Evolutionary conservation across 2,113 vertebrate genomes (phyloP).

Genomic region (Bufo gargarizans): DNA sequence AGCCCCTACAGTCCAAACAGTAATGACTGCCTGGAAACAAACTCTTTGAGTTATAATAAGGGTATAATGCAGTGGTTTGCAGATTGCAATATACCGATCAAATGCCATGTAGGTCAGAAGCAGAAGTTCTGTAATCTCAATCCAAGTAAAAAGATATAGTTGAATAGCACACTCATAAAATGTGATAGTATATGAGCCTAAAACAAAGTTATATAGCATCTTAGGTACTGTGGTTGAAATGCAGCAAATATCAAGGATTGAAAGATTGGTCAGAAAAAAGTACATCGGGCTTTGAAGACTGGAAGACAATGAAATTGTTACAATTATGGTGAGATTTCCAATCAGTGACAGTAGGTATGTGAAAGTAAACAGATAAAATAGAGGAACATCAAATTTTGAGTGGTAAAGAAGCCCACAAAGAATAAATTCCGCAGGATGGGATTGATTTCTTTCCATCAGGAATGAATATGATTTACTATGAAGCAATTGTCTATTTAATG

Average conservation of each 20-base stretch:
- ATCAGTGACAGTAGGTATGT: constrained; percentile 6
- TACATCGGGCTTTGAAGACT: constrained; percentile 64
- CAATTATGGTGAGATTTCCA: constrained; percentile 24
- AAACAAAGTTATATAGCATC: constrained; percentile 57
- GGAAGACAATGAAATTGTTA: not conserved
- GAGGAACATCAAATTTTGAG: not conserved
- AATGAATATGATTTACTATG: not conserved
- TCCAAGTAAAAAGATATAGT: constrained; percentile 21
- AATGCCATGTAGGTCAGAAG: constrained; percentile 39
- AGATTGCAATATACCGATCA: constrained; percentile 39
- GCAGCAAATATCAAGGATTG: constrained; percentile 53
- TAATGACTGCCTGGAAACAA: constrained; percentile 11
- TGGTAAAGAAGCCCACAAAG: constrained; percentile 13
- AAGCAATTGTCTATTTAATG: not conserved
- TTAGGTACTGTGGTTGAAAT: constrained; percentile 61
- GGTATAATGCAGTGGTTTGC: constrained; percentile 32
- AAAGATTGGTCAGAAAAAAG: constrained; percentile 63
- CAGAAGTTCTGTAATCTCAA: constrained; percentile 28
- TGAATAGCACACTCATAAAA: constrained; percentile 17
- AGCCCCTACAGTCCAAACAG: constrained; percentile 15
- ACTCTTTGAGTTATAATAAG: constrained; percentile 17
- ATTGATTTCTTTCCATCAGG: constrained; percentile 20
- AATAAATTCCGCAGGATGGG: constrained; percentile 12
- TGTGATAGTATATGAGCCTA: constrained; percentile 19
- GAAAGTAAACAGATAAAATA: constrained; percentile 2